Evolutionary conservation across 1,140 invertebrate species (phyloP), one percentile per base, ranked within the genome.

Genomic region (roundworm (Caenorhabditis elegans)): DNA sequence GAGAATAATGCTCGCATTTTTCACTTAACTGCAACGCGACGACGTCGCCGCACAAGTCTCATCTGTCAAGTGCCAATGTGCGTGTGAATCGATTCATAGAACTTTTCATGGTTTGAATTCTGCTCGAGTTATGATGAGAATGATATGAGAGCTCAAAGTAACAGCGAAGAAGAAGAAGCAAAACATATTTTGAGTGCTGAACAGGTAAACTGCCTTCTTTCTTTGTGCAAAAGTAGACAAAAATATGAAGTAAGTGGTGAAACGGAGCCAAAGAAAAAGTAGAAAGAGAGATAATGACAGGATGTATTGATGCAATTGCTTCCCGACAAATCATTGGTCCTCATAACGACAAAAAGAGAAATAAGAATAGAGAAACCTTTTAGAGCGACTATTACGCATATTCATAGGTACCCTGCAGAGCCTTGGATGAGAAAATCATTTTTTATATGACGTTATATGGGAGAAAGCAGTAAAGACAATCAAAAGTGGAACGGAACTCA

Each of bases 291-390:
- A 70, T 70, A 70, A 70, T 70, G 60, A 34, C 60, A 70, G 60
- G 60, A 70, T 70, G 60, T 70, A 70, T 70, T 70, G 60, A 70
- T 70, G 60, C 60, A 70, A 70, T 70, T 70, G 60, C 60, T 70
- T 70, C 60, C 60, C 60, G 60, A 70, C 60, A 70, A 70, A 70
- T 70, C 60, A 70, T 70, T 70, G 60, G 60, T 70, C 34, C 60
- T 70, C 60, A 70, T 70, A 70, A 70, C 60, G 60, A 70, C 60
- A 43, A 70, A 70, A 70, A 36, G 60, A 70, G 34, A 70, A 31
- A 70, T 31, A 24, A n/a, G 22, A 53, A 24, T 39, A 39, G 34
- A 70, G 34, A 70, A 70, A 70, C 60, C 60, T 70, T 70, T 70
- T 70, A 70, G 60, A 17, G 28, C 60, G 36, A 34, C 60, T 39